Evolutionary conservation across 2,797 vertebrate species (phyloP).

Genomic region (Gouania willdenowi): DNA sequence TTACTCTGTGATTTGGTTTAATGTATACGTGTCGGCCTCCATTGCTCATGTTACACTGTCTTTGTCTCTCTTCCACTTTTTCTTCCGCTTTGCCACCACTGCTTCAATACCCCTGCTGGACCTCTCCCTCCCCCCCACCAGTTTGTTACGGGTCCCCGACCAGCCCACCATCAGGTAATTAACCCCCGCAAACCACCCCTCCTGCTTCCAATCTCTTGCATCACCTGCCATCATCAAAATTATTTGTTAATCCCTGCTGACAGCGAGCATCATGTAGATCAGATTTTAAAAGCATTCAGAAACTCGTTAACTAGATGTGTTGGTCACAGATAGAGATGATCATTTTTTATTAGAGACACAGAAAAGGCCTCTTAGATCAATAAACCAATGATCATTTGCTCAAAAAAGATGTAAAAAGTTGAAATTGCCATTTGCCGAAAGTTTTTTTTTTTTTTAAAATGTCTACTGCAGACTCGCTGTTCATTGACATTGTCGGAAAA

Average conservation of each 20-base stretch:
- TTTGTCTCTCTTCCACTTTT: slow-evolving; percentile 54
- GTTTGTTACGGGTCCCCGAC: slow-evolving; percentile 98
- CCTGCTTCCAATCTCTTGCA: slow-evolving; percentile 38
- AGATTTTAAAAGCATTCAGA: no score
- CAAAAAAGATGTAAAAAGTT: no score
- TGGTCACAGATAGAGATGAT: no score
- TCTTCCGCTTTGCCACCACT: slow-evolving; percentile 81
- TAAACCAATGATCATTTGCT: no score
- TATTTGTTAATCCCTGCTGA: slow-evolving; percentile 34
- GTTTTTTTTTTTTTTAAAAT: no score
- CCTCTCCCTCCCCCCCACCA: slow-evolving; percentile 73
- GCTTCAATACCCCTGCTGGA: slow-evolving; percentile 73
- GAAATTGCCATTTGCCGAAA: no score
- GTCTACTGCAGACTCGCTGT: no score
- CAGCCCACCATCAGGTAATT: slow-evolving; percentile 98
- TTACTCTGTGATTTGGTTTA: slow-evolving; percentile 28
- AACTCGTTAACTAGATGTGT: no score
- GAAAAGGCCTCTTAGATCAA: no score
- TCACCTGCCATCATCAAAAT: slow-evolving; percentile 41
- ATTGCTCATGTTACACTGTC: slow-evolving; percentile 52
- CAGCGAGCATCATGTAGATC: no score
- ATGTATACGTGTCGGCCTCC: slow-evolving; percentile 36
- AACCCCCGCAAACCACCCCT: slow-evolving; percentile 41
- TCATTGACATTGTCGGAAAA: no score
- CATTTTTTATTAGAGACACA: no score